Evolutionary conservation across 2,888 invertebrate genomes (phyloP).

Genomic region (Selenia dentaria): DNA sequence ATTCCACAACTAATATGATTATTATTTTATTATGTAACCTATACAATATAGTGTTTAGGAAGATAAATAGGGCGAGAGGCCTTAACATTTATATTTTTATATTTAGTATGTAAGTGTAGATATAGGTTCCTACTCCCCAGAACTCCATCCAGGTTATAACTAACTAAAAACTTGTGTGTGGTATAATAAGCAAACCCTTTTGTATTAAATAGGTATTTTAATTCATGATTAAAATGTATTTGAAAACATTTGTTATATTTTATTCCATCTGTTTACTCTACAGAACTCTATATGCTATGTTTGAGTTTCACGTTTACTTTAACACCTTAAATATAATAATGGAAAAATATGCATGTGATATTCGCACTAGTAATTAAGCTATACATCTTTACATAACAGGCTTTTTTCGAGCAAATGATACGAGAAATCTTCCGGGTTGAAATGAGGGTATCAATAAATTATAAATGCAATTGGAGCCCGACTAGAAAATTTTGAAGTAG

Average conservation of each 20-base stretch:
- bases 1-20: slow-evolving; percentile 11
- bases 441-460: slow-evolving; percentile 59
- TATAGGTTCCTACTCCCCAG: slow-evolving; percentile 1
- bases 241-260: slow-evolving; percentile 29
- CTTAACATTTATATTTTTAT: slow-evolving; percentile 8
- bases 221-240: slow-evolving; percentile 33
- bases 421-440: slow-evolving; percentile 23
- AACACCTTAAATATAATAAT: slow-evolving; percentile 45
- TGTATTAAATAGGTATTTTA: slow-evolving; percentile 29
- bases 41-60: slow-evolving; percentile 8
- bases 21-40: slow-evolving; percentile 8
- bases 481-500: slow-evolving; percentile 75
- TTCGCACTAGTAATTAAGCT: slow-evolving; percentile 50
- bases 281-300: slow-evolving; percentile 15
- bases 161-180: slow-evolving; percentile 27
- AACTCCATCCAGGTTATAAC: slow-evolving; percentile 4
- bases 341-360: slow-evolving; percentile 77
- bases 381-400: slow-evolving; percentile 57
- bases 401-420: slow-evolving; percentile 75
- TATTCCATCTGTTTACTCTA: slow-evolving; percentile 19
- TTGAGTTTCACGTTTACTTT: slow-evolving; percentile 32
- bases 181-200: slow-evolving; percentile 33
- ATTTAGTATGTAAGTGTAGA: slow-evolving; percentile 7
- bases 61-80: slow-evolving; percentile 9
- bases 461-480: slow-evolving; percentile 77